Percentiles rank a stretch among this genome's conserved stretches.
phyloP scores from a whole-genome alignment of 2,888 invertebrate genomes.

The Nebria salina region DNA sequence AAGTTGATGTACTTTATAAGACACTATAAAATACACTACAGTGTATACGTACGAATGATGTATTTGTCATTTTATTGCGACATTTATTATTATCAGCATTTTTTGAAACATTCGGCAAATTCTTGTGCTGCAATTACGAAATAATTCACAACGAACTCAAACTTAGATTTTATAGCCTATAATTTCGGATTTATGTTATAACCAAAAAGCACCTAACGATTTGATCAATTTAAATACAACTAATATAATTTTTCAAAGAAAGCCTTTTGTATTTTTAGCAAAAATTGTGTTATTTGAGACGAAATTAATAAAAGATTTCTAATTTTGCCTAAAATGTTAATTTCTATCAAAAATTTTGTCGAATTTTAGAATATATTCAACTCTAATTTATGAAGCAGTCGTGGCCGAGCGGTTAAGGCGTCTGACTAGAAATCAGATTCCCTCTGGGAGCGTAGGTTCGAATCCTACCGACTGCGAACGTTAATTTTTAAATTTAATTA shows the following conservation, averaged over 20 bases:
- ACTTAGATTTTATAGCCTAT: too few relatives aligned
- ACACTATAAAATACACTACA: not conserved
- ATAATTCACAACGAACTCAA: not conserved
- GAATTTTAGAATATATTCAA: not conserved
- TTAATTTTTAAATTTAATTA: slow-evolving; percentile 48
- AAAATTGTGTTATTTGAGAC: too few relatives aligned
- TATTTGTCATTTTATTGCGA: not conserved
- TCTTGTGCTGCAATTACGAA: not conserved
- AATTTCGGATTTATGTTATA: too few relatives aligned
- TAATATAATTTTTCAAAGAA: too few relatives aligned
- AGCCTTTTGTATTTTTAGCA: too few relatives aligned
- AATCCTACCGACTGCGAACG: slow-evolving; percentile 84
- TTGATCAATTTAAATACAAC: too few relatives aligned
- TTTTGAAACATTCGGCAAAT: not conserved
- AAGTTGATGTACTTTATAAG: not conserved
- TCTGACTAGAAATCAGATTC: slow-evolving; percentile 91
- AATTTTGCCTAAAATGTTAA: too few relatives aligned
- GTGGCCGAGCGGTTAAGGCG: slow-evolving; percentile 74
- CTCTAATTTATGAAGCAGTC: not conserved
- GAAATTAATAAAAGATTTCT: too few relatives aligned
- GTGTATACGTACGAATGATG: not conserved
- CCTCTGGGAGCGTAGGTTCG: slow-evolving; percentile 92
- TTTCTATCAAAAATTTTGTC: not conserved
- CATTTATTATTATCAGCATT: not conserved
- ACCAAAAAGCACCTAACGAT: too few relatives aligned